Conservation (phyloP, 1,140 invertebrate genomes). For the Musca vetustissima region DNA sequence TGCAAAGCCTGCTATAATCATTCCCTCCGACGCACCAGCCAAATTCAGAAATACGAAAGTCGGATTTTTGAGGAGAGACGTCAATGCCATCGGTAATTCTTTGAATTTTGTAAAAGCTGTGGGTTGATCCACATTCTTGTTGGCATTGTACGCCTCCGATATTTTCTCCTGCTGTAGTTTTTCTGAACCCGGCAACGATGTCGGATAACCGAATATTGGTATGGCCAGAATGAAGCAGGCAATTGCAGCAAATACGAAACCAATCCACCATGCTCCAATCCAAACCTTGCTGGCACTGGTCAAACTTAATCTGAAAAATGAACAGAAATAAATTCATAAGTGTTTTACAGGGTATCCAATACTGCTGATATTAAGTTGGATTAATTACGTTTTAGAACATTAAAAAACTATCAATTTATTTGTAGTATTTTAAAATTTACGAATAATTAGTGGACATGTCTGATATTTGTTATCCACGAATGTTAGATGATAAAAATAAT, state of each 20-base stretch:
- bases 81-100: conserved; percentile 68
- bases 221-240: conserved; percentile 69
- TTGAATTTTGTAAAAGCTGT: conserved; percentile 62
- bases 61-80: conserved; percentile 70
- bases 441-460: too few species aligned
- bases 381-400: too few species aligned
- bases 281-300: conserved; percentile 68
- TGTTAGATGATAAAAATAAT: too few species aligned
- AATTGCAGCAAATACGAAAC: conserved; percentile 70
- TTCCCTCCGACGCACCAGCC: conserved; percentile 75
- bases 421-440: too few species aligned
- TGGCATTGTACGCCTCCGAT: conserved; percentile 68
- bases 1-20: conserved; percentile 77
- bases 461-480: too few species aligned
- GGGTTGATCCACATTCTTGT: conserved; percentile 33
- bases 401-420: too few species aligned
- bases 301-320: conserved; percentile 19
- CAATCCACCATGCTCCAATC: conserved; percentile 88
- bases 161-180: conserved; percentile 68
- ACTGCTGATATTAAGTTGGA: too few species aligned
- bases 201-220: conserved; percentile 72
- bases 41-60: conserved; percentile 81
- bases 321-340: too few species aligned
- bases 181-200: conserved; percentile 67
- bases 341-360: too few species aligned